These are phyloP conservation scores for Melitaea athalia DNA, from an alignment of 2,888 invertebrate species.

Conservation along the genomic window DNA sequence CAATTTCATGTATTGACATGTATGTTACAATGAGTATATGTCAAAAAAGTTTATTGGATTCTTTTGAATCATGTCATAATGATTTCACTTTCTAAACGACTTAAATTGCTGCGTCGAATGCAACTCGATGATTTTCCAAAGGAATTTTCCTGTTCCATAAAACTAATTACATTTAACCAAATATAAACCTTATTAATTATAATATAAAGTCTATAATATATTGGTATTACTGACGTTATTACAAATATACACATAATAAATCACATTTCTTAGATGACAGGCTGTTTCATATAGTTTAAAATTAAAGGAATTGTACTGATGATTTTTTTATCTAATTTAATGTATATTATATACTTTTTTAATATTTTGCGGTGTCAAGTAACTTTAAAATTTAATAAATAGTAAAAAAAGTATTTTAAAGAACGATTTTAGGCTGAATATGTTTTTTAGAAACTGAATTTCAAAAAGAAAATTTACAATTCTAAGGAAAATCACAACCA, in stretches of 20 bases:
- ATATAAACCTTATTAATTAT: neutral
- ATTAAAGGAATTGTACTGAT: neutral
- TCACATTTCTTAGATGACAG: slow-evolving; percentile 4
- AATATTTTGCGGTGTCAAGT: neutral
- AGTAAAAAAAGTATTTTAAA: too few species aligned
- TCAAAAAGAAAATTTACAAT: too few species aligned
- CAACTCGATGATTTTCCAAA: neutral
- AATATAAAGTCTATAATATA: neutral
- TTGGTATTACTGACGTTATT: too few species aligned
- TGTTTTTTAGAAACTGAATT: too few species aligned
- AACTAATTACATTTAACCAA: neutral
- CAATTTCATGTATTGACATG: too few species aligned
- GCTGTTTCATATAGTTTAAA: slow-evolving; percentile 1
- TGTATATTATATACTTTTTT: neutral
- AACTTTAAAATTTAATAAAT: neutral
- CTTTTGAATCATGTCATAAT: neutral
- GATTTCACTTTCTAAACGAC: neutral
- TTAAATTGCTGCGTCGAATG: neutral
- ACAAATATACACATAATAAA: slow-evolving; percentile 1
- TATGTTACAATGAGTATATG: too few species aligned
- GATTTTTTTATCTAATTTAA: neutral
- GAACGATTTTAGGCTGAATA: too few species aligned
- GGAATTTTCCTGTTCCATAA: neutral
- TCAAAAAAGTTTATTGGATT: too few species aligned
- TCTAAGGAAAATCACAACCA: too few species aligned